Conservation (phyloP, 1,140 invertebrate species). For the Scaptomyza pallida region DNA sequence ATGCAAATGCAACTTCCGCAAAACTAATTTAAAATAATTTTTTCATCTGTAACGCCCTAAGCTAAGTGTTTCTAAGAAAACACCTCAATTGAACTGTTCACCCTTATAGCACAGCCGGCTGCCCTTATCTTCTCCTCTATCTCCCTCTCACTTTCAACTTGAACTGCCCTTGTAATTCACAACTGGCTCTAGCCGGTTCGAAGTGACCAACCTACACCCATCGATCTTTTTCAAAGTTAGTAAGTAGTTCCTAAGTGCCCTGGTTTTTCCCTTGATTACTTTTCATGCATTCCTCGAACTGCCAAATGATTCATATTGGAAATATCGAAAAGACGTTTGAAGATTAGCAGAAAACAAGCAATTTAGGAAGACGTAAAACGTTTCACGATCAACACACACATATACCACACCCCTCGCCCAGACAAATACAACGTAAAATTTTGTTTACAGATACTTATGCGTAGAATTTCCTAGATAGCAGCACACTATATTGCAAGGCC, state of each 20-base stretch:
- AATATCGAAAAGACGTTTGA: too few relatives aligned
- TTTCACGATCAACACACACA: not conserved
- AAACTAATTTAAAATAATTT: not conserved
- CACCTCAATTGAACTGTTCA: not conserved
- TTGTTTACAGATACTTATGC: slow-evolving; percentile 72
- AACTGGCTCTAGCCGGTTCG: not conserved
- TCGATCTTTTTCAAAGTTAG: too few relatives aligned
- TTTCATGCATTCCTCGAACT: too few relatives aligned
- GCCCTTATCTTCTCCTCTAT: not conserved
- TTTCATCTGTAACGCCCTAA: too few relatives aligned
- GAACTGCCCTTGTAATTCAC: not conserved
- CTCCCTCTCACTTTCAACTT: not conserved
- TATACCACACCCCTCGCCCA: not conserved
- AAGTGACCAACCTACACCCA: too few relatives aligned
- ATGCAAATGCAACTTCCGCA: not conserved
- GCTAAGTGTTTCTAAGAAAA: not conserved
- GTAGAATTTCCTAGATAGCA: slow-evolving; percentile 69
- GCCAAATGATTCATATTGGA: too few relatives aligned
- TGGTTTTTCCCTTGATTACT: too few relatives aligned
- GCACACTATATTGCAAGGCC: slow-evolving; percentile 21
- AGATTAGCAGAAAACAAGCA: not conserved
- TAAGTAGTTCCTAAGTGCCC: too few relatives aligned
- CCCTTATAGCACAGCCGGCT: too few relatives aligned
- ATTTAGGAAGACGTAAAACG: not conserved
- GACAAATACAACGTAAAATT: slow-evolving; percentile 71